These are phyloP conservation scores for Hyperopisus bebe DNA, from an alignment of 2,113 vertebrate species.

Conservation along the genomic window DNA sequence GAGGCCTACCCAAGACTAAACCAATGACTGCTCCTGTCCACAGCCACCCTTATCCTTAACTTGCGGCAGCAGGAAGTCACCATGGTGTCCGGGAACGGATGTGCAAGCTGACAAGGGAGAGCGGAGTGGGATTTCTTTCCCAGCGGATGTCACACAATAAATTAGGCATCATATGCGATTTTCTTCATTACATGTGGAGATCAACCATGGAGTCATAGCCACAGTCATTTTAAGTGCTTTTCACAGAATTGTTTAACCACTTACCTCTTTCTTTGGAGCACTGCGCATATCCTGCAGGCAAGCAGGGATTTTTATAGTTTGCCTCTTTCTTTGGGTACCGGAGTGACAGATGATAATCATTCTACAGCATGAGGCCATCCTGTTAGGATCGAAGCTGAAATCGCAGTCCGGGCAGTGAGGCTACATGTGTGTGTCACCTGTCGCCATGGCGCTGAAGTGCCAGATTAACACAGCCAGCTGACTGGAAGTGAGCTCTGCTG, in stretches of 20 bases:
- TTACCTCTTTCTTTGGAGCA: not conserved
- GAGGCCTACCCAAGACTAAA: not conserved
- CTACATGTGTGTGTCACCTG: not conserved
- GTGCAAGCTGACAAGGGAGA: not conserved
- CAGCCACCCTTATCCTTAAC: not conserved
- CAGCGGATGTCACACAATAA: not conserved
- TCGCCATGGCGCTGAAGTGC: not conserved
- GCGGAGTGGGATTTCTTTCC: not conserved
- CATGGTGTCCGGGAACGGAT: not conserved
- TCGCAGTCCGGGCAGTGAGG: not conserved
- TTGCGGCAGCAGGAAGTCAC: not conserved
- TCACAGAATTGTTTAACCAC: not conserved
- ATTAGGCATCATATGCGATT: not conserved
- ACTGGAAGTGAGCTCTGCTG: not conserved
- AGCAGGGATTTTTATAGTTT: not conserved
- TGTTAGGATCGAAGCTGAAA: not conserved
- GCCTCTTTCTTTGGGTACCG: not conserved
- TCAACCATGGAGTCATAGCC: not conserved
- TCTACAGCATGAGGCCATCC: not conserved
- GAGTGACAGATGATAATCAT: not conserved
- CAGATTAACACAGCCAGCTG: not conserved
- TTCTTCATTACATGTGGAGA: not conserved
- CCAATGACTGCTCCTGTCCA: not conserved
- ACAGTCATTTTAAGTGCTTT: not conserved
- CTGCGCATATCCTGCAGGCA: not conserved